Evolutionary conservation across 2,797 vertebrate species (phyloP).

Genomic region (Spinus olivaceus): DNA sequence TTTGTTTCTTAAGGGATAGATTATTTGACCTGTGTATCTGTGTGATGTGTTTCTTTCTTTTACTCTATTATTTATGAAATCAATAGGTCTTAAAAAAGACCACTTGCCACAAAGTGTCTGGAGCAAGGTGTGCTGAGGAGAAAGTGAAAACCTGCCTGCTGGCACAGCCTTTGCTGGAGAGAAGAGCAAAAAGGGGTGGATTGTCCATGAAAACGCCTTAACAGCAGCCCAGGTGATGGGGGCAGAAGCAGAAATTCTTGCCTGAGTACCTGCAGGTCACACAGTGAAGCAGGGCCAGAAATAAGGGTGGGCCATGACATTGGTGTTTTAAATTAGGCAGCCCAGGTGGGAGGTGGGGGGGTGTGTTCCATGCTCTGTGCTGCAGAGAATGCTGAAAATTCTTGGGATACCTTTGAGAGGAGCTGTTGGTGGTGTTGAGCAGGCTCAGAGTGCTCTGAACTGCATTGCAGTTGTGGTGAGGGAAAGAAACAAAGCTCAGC

Average conservation of each 20-base stretch:
- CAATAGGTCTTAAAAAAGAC: constrained; percentile 34
- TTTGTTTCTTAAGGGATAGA: constrained; percentile 11
- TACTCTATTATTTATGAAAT: constrained; percentile 47
- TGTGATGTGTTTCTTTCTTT: constrained; percentile 6
- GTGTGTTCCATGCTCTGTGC: fast-evolving
- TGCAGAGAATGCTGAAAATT: neutral
- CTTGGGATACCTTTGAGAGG: neutral
- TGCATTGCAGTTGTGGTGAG: neutral
- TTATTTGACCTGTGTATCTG: constrained; percentile 21
- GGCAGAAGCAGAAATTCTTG: neutral
- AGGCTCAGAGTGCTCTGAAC: neutral
- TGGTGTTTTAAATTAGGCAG: neutral
- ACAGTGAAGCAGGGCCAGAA: neutral
- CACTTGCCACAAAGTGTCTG: neutral
- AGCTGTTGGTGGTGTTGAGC: neutral
- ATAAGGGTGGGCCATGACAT: neutral
- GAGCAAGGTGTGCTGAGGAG: neutral
- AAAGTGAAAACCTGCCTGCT: neutral
- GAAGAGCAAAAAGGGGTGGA: neutral
- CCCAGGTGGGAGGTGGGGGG: neutral
- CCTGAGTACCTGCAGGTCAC: neutral
- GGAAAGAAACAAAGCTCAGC: neutral
- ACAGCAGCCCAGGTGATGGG: neutral
- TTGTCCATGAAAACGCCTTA: neutral
- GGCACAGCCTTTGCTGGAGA: fast-evolving